These are phyloP conservation scores for Tragelaphus oryx DNA, from an alignment of 2,797 vertebrate genomes.

Conservation along the genomic window DNA sequence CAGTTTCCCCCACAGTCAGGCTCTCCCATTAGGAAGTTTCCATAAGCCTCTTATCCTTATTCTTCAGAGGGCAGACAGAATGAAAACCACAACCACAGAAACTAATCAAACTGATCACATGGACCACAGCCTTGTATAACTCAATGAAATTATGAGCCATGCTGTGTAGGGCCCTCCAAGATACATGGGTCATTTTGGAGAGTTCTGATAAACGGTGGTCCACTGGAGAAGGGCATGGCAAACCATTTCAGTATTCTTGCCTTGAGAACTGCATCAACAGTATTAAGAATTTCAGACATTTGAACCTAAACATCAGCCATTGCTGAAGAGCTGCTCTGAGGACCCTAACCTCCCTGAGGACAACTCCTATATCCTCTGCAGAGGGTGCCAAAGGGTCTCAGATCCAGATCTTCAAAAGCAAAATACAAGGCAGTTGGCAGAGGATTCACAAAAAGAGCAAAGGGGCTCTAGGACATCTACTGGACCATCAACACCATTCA, in stretches of 20 bases:
- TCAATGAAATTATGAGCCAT: not conserved
- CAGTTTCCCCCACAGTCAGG: not conserved
- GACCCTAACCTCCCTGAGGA: not conserved
- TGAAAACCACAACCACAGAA: not conserved
- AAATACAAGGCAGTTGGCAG: not conserved
- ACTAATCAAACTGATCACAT: not conserved
- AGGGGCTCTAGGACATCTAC: not conserved
- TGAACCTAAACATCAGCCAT: not conserved
- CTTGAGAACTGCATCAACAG: not conserved
- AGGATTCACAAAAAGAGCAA: not conserved
- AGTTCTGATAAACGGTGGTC: not conserved
- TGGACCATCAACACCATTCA: not conserved
- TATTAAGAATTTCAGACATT: not conserved
- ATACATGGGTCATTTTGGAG: not conserved
- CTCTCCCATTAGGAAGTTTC: not conserved
- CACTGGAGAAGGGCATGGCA: not conserved
- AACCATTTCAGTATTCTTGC: not conserved
- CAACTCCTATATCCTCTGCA: not conserved
- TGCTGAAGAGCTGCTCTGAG: not conserved
- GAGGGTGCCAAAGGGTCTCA: not conserved
- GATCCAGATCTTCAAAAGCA: not conserved
- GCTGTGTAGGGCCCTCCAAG: not conserved
- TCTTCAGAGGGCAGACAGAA: not conserved
- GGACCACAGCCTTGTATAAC: not conserved
- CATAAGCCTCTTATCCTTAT: not conserved